Evolutionary conservation across 2,113 vertebrate species (phyloP), one percentile per base, ranked within the genome.

Genomic region (Pachycephala philippinensis): DNA sequence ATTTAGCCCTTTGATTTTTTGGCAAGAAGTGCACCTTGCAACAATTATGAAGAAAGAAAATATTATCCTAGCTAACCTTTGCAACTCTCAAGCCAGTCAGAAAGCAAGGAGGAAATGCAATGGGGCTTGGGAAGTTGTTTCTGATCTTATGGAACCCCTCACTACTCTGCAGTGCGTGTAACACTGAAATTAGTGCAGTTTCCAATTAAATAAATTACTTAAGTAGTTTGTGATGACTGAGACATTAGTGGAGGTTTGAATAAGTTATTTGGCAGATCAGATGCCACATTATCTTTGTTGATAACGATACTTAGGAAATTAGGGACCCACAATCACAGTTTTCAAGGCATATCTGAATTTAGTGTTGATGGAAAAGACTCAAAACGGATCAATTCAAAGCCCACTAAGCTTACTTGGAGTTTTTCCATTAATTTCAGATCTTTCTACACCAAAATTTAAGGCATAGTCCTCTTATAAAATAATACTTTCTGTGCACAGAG

Each of bases 1-100:
- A 91, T 68, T 76, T 57, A 96, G 77, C 40, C 39, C 47, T 95
- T 92, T 97, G 71, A 85, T 94, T 93, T 96, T 95, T 61, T 83
- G 83, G 78, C 78, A 93, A 82, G 84, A 90, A 69, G 22, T 84
- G 26, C 78, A 72, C 47, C 27, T 65, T 66, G n/a, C 65, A 66
- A 78, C 75, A 93, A 77, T 76, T 65, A 72, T 1, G 7, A 60
- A 91, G 35, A 49, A 68, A 70, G 56, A 85, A 95, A 94, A 84
- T 45, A 54, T 44, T 69, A 76, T 88, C 66, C 27, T 11, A 80
- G 44, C 66, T 63, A 75, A 79, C 68, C 65, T 39, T 35, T 78
- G 61, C 53, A 84, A 77, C 22, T 33, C 13, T 31, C 17, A 42
- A 61, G 17, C 18, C 71, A 75, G 70, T 31, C 45, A 74, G 44